phyloP scores from a whole-genome alignment of 2,113 vertebrate genomes.

The Dryoscopus gambensis region DNA sequence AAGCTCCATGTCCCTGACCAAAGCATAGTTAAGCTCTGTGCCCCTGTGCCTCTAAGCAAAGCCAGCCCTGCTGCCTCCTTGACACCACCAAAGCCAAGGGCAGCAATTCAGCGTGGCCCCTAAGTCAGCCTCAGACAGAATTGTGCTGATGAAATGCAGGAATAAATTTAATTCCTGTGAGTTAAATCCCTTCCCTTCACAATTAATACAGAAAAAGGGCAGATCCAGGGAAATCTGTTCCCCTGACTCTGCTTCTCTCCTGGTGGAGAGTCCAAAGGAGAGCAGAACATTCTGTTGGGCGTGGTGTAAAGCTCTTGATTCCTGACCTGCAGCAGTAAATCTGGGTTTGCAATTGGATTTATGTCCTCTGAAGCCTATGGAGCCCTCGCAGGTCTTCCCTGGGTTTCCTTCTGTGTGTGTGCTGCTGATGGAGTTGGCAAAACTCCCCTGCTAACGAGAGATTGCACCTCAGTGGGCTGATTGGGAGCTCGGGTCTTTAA shows the following conservation, averaged over 20 bases:
- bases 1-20: neutral
- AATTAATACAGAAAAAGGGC: neutral
- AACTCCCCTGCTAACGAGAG: neutral
- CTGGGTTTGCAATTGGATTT: neutral
- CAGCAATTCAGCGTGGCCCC: neutral
- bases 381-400: constrained; percentile 1
- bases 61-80: neutral
- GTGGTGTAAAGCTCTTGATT: constrained; percentile 25
- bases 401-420: neutral
- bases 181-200: neutral
- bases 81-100: neutral
- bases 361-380: neutral
- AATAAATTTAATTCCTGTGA: neutral
- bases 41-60: neutral
- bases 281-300: neutral
- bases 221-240: neutral
- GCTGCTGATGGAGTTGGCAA: constrained; percentile 29
- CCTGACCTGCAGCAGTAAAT: constrained; percentile 30
- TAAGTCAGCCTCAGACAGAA: neutral
- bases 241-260: neutral
- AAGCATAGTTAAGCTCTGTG: accelerated
- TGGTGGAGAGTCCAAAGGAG: neutral
- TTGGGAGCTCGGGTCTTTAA: constrained; percentile 40
- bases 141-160: neutral
- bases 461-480: constrained; percentile 3